These are phyloP conservation scores for Polia nebulosa DNA, from an alignment of 2,888 invertebrate genomes.

Conservation along the genomic window DNA sequence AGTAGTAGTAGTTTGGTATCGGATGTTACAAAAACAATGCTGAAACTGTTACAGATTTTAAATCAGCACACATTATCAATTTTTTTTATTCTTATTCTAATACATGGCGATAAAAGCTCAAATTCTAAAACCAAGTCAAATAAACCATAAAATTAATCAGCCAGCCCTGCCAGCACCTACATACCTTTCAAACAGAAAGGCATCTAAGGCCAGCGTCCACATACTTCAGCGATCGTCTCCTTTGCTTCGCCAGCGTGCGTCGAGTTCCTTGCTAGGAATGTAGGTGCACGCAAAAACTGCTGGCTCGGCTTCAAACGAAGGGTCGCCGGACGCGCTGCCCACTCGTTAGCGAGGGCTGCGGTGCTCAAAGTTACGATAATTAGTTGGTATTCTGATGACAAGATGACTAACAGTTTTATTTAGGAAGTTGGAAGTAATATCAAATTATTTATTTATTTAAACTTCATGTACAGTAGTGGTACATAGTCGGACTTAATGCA, in stretches of 20 bases:
- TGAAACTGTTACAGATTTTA: too few relatives aligned
- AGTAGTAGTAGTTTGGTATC: too few relatives aligned
- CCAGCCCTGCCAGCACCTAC: too few relatives aligned
- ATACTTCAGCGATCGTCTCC: slow-evolving; percentile 69
- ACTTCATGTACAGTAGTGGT: too few relatives aligned
- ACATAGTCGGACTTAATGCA: too few relatives aligned
- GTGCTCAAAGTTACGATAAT: slow-evolving; percentile 73
- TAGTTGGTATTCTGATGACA: slow-evolving; percentile 14
- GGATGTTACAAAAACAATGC: too few relatives aligned
- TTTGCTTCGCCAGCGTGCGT: slow-evolving; percentile 79
- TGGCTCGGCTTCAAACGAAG: slow-evolving; percentile 84
- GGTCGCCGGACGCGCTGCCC: slow-evolving; percentile 80
- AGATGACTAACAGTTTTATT: neutral
- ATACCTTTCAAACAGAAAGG: slow-evolving; percentile 55
- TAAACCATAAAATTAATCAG: too few relatives aligned
- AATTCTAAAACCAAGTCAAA: too few relatives aligned
- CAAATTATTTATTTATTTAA: too few relatives aligned
- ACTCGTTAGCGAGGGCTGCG: slow-evolving; percentile 79
- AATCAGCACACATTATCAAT: too few relatives aligned
- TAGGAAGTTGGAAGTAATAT: neutral
- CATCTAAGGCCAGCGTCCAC: slow-evolving; percentile 55
- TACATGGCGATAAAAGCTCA: too few relatives aligned
- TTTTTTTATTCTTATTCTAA: too few relatives aligned
- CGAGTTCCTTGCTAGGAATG: slow-evolving; percentile 84
- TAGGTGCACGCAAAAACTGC: slow-evolving; percentile 87